A percentile compares a stretch with the other conserved stretches of the same genome.
These are phyloP conservation scores for Trisateles emortualis DNA, from an alignment of 2,888 invertebrate species.

Conservation along the genomic window DNA sequence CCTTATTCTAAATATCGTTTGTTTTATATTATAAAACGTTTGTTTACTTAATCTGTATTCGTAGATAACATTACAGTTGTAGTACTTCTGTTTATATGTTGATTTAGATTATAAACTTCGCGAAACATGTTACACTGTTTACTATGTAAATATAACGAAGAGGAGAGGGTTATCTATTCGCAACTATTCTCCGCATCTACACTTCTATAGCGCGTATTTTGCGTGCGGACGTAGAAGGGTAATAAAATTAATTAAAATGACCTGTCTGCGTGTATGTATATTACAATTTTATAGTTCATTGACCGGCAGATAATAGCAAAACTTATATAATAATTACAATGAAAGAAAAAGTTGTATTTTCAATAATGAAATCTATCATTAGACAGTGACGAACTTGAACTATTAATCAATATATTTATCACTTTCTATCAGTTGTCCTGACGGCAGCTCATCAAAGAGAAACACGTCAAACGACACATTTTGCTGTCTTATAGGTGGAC, in stretches of 20 bases:
- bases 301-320: constrained; percentile 27
- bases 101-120: constrained; percentile 20
- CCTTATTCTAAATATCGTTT: constrained; percentile 21
- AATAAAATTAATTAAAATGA: constrained; percentile 30
- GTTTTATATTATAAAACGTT: constrained; percentile 17
- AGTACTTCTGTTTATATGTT: constrained; percentile 13
- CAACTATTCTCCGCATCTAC: no score
- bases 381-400: constrained; percentile 32
- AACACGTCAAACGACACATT: constrained; percentile 19
- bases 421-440: constrained; percentile 39
- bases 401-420: constrained; percentile 33
- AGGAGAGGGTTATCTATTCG: no score
- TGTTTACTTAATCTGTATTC: constrained; percentile 31
- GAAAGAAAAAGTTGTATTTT: constrained; percentile 30
- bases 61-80: constrained; percentile 20
- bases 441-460: constrained; percentile 25
- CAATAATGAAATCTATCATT: constrained; percentile 19
- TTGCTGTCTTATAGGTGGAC: no score
- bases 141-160: constrained; percentile 21
- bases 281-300: constrained; percentile 27
- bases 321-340: constrained; percentile 7
- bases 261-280: constrained; percentile 16
- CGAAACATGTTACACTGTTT: constrained; percentile 16
- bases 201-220: no score
- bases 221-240: constrained; percentile 26